Percentiles rank a stretch among this genome's conserved stretches.
Conservation (phyloP, 2,888 invertebrate genomes). For the Cordylochernes scorpioides region DNA sequence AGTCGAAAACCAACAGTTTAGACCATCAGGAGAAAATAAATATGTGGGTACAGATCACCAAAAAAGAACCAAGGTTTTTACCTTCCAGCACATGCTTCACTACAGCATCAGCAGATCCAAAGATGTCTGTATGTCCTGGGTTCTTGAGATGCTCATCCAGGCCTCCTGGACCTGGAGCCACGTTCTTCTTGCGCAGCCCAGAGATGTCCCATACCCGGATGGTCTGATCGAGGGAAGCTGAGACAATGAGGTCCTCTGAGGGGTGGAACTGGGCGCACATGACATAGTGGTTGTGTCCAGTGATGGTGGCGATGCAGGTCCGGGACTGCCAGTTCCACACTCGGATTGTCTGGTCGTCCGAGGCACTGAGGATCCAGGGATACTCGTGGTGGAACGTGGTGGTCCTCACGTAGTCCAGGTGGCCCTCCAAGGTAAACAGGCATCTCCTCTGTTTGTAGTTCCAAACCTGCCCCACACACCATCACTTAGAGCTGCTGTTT, state of each 20-base stretch:
- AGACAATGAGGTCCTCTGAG: conserved; percentile 80
- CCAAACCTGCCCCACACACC: too few species aligned
- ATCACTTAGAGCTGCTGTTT: too few species aligned
- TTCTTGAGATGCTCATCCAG: conserved; percentile 49
- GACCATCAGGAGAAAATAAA: too few species aligned
- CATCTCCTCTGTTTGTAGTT: conserved; percentile 92
- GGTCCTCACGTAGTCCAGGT: conserved; percentile 91
- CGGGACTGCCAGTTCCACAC: conserved; percentile 99
- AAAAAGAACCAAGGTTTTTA: neutral
- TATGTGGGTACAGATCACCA: too few species aligned
- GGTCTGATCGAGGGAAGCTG: conserved; percentile 89
- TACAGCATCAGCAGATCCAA: conserved; percentile 50
- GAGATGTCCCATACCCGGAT: conserved; percentile 98
- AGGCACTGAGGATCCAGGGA: conserved; percentile 94
- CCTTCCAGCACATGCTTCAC: conserved; percentile 30
- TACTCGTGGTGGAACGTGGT: conserved; percentile 97
- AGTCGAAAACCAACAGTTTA: too few species aligned
- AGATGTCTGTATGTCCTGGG: conserved; percentile 57
- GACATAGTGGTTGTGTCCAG: conserved; percentile 96
- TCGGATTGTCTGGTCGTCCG: conserved; percentile 94
- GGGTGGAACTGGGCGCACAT: conserved; percentile 99
- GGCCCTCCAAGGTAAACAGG: conserved; percentile 82
- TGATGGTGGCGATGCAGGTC: conserved; percentile 71
- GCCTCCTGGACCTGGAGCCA: conserved; percentile 78
- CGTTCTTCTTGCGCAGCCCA: conserved; percentile 78